Base-by-base conservation (phyloP, 2,888 invertebrate genomes). In the Amblyjoppa proteus region DNA sequence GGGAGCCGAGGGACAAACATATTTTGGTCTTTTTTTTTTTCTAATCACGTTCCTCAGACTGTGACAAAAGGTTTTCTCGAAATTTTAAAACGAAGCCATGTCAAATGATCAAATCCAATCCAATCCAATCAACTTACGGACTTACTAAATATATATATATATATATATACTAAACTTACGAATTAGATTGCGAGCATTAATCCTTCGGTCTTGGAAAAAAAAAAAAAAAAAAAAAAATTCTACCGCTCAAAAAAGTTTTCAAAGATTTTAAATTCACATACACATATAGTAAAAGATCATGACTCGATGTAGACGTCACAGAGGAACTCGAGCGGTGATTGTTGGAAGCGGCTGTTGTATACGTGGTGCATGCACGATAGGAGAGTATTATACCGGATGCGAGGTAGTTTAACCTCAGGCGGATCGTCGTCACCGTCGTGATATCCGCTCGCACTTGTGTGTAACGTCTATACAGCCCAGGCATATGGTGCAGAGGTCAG, bases 401-500 rank as follows among this genome's bases (percentile, higher is more conserved):
- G 85, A 80, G 71, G 71, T 68, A 70, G 76, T 82, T 82, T 73
- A 76, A 80, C 71, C 82, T 51, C 66, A 45, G 76, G 77, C 79
- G 51, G 71, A 73, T 53, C 75, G 76, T 83, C 85, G 79, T 85
- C 86, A 86, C 58, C 71, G 78, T 41, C 56, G 25, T 68, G 73
- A 68, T 71, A 79, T 86, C 85, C 69, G 41, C 78, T 80, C 84
- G 64, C 77, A 68, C 69, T 79, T 68, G 78, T 68, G 76, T 71
- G 80, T 73, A 74, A 69, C 41, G 28, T 82, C 77, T 71, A 71
- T 66, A 76, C 91, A 90, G 89, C 88, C 88, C 84, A 78, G 87
- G 83, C 90, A 89, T 87, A 88, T 89, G 90, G 91, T 92, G 91
- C 93, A 92, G 92, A 91, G 93, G 93, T 93, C 93, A 92, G 76